Evolutionary conservation across 2,888 invertebrate genomes (phyloP).

Genomic region (Ditula angustiorana): DNA sequence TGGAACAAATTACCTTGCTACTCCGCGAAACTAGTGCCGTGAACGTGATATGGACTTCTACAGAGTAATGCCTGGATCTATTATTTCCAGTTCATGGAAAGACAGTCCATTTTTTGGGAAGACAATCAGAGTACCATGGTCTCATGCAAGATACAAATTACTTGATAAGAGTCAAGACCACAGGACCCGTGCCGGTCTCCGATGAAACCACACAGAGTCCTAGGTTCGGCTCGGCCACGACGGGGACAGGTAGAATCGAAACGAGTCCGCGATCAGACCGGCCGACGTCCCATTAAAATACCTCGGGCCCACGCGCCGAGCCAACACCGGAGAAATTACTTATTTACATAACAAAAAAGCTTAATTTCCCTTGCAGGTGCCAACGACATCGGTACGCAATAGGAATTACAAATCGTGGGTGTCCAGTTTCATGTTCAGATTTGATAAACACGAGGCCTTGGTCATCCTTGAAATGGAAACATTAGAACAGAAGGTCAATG

Average conservation of each 20-base stretch:
- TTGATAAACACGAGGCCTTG: slow-evolving; percentile 24
- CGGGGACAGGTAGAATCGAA: slow-evolving; percentile 22
- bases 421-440: slow-evolving; percentile 22
- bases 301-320: slow-evolving; percentile 58
- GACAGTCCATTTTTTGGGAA: no score
- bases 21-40: no score
- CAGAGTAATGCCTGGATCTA: no score
- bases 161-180: background rate
- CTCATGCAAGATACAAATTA: no score
- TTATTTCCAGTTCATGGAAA: no score
- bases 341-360: slow-evolving; percentile 47
- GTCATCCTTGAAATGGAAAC: slow-evolving; percentile 20
- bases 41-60: no score
- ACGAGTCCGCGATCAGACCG: slow-evolving; percentile 42
- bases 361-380: slow-evolving; percentile 30
- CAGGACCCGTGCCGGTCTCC: background rate
- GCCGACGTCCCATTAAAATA: slow-evolving; percentile 67
- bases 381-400: slow-evolving; percentile 19
- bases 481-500: slow-evolving; percentile 21
- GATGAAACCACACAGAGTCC: background rate
- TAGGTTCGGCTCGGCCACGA: slow-evolving; percentile 29
- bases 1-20: background rate
- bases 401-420: slow-evolving; percentile 31
- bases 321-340: slow-evolving; percentile 49
- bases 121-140: no score